Evolutionary conservation across 2,888 invertebrate species (phyloP).

Genomic region (Tinea pellionella): DNA sequence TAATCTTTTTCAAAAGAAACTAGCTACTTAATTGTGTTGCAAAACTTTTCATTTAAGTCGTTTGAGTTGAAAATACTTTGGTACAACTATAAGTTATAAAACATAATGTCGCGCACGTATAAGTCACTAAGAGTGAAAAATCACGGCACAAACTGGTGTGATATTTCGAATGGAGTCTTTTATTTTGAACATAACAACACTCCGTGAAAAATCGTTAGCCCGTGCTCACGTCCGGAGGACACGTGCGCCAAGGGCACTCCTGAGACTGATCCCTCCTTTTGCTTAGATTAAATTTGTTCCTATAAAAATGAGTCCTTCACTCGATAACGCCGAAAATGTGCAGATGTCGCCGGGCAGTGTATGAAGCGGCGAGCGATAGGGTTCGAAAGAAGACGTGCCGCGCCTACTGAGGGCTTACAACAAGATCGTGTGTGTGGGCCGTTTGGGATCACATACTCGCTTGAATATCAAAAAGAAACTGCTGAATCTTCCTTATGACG

Average conservation of each 20-base stretch:
- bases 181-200: constrained; percentile 51
- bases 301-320: constrained; percentile 56
- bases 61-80: background rate
- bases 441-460: constrained; percentile 23
- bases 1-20: constrained; percentile 6
- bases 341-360: constrained; percentile 57
- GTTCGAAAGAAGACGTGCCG: constrained; percentile 41
- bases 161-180: constrained; percentile 36
- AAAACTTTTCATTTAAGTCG: background rate
- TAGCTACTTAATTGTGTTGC: background rate
- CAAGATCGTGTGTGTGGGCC: background rate
- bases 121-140: background rate
- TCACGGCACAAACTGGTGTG: background rate
- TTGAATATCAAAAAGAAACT: constrained; percentile 29
- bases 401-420: constrained; percentile 35
- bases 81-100: background rate
- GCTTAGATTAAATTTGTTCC: constrained; percentile 65
- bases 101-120: background rate
- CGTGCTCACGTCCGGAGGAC: constrained; percentile 43
- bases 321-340: constrained; percentile 60
- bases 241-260: constrained; percentile 53
- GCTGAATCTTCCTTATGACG: constrained; percentile 25
- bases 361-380: constrained; percentile 56
- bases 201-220: constrained; percentile 23
- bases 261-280: constrained; percentile 60